A percentile compares a stretch with the other conserved stretches of the same genome.
Conservation (phyloP, 2,797 vertebrate species). For the Urocyon cinereoargenteus region DNA sequence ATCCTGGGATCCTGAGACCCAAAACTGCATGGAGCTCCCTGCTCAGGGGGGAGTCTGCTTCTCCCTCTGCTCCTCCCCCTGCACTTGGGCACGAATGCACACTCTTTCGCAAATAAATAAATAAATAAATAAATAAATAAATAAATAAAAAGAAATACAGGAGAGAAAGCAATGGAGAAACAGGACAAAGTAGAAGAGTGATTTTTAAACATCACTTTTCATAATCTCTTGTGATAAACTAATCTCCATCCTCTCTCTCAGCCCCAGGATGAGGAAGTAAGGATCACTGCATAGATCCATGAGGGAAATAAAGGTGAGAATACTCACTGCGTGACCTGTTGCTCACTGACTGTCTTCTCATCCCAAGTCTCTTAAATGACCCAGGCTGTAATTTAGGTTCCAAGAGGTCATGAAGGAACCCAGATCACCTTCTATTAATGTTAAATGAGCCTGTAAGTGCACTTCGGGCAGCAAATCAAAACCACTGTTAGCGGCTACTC, state of each 20-base stretch:
- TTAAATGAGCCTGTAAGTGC: slow-evolving; percentile 71
- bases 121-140: background rate
- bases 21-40: too few species aligned
- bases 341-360: background rate
- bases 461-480: slow-evolving; percentile 77
- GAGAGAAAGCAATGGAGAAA: background rate
- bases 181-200: background rate
- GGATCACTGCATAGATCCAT: background rate
- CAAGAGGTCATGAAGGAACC: slow-evolving; percentile 58
- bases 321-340: background rate
- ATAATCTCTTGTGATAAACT: background rate
- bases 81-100: too few species aligned
- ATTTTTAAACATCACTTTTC: background rate
- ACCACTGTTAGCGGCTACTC: slow-evolving; percentile 43
- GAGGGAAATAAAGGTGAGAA: background rate
- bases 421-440: slow-evolving; percentile 56
- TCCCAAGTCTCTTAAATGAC: background rate
- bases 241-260: background rate
- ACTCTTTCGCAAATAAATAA: background rate
- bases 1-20: background rate
- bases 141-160: background rate
- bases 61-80: background rate
- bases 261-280: background rate
- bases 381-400: slow-evolving; percentile 59
- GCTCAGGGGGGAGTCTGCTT: too few species aligned